Evolutionary conservation across 2,888 invertebrate genomes (phyloP), one percentile per base, ranked within the genome.

Genomic region (Argynnis bischoffii): DNA sequence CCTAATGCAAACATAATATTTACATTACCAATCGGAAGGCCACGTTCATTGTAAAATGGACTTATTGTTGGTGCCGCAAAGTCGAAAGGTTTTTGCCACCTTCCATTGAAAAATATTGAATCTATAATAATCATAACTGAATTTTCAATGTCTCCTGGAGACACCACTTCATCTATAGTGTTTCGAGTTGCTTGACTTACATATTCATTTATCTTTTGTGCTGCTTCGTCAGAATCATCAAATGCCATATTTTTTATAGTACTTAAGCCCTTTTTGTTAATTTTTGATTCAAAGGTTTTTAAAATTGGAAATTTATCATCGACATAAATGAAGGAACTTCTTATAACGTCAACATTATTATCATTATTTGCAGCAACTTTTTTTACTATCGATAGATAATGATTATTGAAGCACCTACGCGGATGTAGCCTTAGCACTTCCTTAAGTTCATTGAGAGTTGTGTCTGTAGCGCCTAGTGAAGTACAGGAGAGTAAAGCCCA

Each of bases 31-130:
- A 81, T 77, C 35, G 79, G 79, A n/a, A 72, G 69, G 0, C 80
- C 82, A 31, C 69, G 72, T 1, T 84, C 81, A 55, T 86, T 81
- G 71, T 86, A 88, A 70, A 92, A 92, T 0, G 84, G 70, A 51
- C 77, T 80, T 0, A 69, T 18, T 69, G 84, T 81, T 0, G 91
- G 90, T 1, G 85, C 80, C 8, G 79, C 77, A 8, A 76, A 73
- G 0, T 78, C 74, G 59, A 91, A 90, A 0, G 80, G 76, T 2
- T 69, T 71, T 41, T 78, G 78, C 92, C 92, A 92, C 2, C 76
- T 63, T 1, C 89, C 90, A 77, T 87, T 89, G 74, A 91, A 92
- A 69, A 84, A 89, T 50, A 91, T 66, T 3, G 87, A 87, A 63
- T 92, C 92, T 6, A 90, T 75, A 64, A 90, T 78, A 2, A 89